phyloP scores from a whole-genome alignment of 2,888 invertebrate genomes.

The Drosophila vallismaia region DNA sequence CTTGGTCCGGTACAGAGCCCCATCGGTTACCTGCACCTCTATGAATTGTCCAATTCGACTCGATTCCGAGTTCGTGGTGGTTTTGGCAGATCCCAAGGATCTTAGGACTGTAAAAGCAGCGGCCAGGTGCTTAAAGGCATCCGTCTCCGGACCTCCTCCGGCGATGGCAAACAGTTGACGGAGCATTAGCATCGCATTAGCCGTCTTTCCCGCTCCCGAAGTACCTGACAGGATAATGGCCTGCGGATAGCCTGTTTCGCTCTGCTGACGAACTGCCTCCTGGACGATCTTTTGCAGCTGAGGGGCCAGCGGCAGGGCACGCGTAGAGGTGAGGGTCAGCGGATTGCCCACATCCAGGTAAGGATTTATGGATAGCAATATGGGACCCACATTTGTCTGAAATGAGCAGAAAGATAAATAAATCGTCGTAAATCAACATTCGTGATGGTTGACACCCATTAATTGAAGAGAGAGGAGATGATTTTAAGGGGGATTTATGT shows the following conservation, averaged over 20 bases:
- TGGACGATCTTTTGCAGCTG: conserved; percentile 94
- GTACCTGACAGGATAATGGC: conserved; percentile 96
- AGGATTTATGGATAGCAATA: conserved; percentile 94
- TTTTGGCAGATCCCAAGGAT: conserved; percentile 95
- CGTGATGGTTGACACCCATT: neutral
- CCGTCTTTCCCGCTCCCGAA: conserved; percentile 97
- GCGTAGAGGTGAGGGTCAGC: conserved; percentile 92
- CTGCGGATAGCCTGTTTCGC: conserved; percentile 97
- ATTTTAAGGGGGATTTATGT: neutral
- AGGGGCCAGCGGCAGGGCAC: conserved; percentile 89
- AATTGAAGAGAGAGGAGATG: neutral
- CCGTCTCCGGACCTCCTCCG: conserved; percentile 97
- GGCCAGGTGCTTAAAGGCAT: conserved; percentile 97
- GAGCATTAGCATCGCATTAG: conserved; percentile 94
- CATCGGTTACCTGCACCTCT: conserved; percentile 97
- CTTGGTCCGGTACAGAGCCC: conserved; percentile 96
- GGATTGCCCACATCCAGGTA: conserved; percentile 95
- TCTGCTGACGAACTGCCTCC: conserved; percentile 96
- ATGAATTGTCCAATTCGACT: conserved; percentile 98
- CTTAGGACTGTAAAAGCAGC: conserved; percentile 97
- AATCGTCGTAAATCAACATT: neutral
- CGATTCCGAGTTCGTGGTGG: conserved; percentile 94
- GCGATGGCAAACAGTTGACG: conserved; percentile 96
- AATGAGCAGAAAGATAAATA: conserved; percentile 57
- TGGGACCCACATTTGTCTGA: conserved; percentile 97